These are phyloP conservation scores for Sternarchorhynchus goeldii DNA, from an alignment of 2,797 vertebrate species.

Conservation along the genomic window DNA sequence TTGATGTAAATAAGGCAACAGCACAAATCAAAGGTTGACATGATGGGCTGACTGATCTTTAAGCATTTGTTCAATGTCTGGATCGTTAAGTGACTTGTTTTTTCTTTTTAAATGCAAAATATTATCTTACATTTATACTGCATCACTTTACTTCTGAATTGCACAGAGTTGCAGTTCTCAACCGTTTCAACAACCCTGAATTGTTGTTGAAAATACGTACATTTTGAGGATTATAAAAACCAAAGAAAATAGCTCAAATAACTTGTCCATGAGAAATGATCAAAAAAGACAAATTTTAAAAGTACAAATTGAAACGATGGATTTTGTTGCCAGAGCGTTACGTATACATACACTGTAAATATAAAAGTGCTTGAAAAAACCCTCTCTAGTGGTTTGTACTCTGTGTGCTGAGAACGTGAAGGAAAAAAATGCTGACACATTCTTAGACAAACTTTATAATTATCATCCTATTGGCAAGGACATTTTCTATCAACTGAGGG, in stretches of 20 bases:
- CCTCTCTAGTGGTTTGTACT: neutral
- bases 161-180: too few species aligned
- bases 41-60: neutral
- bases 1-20: neutral
- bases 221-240: too few species aligned
- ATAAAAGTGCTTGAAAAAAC: neutral
- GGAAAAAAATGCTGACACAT: neutral
- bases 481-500: neutral
- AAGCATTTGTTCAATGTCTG: slow-evolving; percentile 4
- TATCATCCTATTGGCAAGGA: neutral
- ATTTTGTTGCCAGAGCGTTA: too few species aligned
- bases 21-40: neutral
- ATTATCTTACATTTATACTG: too few species aligned
- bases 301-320: too few species aligned
- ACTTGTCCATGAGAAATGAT: too few species aligned
- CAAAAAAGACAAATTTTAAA: too few species aligned
- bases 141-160: too few species aligned
- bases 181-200: too few species aligned
- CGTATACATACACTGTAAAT: too few species aligned
- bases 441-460: neutral
- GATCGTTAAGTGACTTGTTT: neutral
- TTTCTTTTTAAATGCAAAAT: neutral
- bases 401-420: neutral
- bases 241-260: too few species aligned
- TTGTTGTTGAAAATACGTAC: too few species aligned